Evolutionary conservation across 1,140 invertebrate genomes (phyloP), one percentile per base, ranked within the genome.

Genomic region (Drosophila varians): DNA sequence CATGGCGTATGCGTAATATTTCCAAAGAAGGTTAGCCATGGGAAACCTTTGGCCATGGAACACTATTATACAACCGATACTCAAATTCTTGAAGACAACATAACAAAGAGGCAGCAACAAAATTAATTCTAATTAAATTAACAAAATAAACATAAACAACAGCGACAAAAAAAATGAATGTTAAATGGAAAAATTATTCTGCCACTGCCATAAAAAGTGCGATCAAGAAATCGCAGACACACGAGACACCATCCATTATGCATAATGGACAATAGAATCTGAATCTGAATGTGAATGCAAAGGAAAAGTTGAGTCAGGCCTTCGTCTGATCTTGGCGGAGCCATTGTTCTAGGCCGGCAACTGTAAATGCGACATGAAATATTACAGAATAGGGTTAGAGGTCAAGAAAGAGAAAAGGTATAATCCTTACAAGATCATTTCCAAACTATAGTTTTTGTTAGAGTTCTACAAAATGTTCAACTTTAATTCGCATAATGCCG

Each of bases 71-170:
- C 23, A 65, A 72, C 19, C 38, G 26, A 72, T 71, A 52, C 46
- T 57, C 47, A 46, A 72, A 71, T 71, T 53, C 54, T 73, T 53
- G 40, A 60, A 11, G 31, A 61, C 42, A 23, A 42, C 43, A 55
- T 61, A 69, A 36, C 66, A 57, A 43, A 23, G 36, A 45, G 23
- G 31, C 26, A 69, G 46, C 47, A 70, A n/a, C 47, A 53, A 54
- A 53, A 61, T 49, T 82, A 83, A 84, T 86, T 84, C 82, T 76
- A 80, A 84, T 76, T 86, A 69, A 80, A 83, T 64, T 73, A 45
- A 80, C 64, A 45, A 82, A 80, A 73, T 56, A 73, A 69, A 51
- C 76, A 80, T 86, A 79, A 76, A 69, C 65, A 86, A 51, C 72
- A 60, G 75, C 28, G 42, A 36, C 16, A 38, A 26, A 61, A 57